phyloP scores from a whole-genome alignment of 2,113 vertebrate genomes.

The Etheostoma spectabile region DNA sequence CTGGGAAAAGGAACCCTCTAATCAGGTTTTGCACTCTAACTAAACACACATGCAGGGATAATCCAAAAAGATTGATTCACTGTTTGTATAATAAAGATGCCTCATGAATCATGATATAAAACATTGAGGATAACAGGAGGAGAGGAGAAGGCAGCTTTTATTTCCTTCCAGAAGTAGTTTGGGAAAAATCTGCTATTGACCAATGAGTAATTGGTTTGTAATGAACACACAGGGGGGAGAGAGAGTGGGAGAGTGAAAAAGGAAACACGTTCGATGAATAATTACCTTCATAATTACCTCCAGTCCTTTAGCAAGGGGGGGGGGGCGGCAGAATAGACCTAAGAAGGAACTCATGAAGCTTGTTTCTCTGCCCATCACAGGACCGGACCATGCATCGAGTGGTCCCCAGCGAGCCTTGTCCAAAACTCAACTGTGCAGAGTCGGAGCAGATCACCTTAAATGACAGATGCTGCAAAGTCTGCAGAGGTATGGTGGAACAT shows the following conservation, averaged over 20 bases:
- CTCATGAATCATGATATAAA: slow-evolving; percentile 58
- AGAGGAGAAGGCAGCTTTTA: slow-evolving; percentile 6
- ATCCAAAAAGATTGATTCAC: slow-evolving; percentile 63
- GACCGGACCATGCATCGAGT: slow-evolving; percentile 91
- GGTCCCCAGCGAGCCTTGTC: slow-evolving; percentile 83
- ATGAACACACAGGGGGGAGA: slow-evolving; percentile 52
- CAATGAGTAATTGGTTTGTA: slow-evolving; percentile 64
- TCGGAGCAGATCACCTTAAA: slow-evolving; percentile 91
- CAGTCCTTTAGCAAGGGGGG: slow-evolving; percentile 29
- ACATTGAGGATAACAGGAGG: slow-evolving; percentile 20
- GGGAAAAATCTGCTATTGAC: slow-evolving; percentile 42
- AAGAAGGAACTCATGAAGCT: slow-evolving; percentile 28
- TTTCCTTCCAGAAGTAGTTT: slow-evolving; percentile 16
- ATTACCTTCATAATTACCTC: slow-evolving; percentile 71
- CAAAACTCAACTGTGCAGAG: slow-evolving; percentile 88
- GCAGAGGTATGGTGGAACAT: slow-evolving; percentile 88
- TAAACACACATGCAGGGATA: slow-evolving; percentile 66
- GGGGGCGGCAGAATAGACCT: neutral
- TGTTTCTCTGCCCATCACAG: slow-evolving; percentile 77
- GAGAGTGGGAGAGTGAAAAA: slow-evolving; percentile 26
- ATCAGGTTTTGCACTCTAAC: slow-evolving; percentile 69
- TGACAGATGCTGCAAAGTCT: slow-evolving; percentile 96
- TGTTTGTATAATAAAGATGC: slow-evolving; percentile 64
- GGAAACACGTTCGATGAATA: slow-evolving; percentile 65
- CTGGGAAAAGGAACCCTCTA: slow-evolving; percentile 66